Evolutionary conservation across 2,888 invertebrate species (phyloP), one percentile per base, ranked within the genome.

Genomic region (Tribolium freemani): DNA sequence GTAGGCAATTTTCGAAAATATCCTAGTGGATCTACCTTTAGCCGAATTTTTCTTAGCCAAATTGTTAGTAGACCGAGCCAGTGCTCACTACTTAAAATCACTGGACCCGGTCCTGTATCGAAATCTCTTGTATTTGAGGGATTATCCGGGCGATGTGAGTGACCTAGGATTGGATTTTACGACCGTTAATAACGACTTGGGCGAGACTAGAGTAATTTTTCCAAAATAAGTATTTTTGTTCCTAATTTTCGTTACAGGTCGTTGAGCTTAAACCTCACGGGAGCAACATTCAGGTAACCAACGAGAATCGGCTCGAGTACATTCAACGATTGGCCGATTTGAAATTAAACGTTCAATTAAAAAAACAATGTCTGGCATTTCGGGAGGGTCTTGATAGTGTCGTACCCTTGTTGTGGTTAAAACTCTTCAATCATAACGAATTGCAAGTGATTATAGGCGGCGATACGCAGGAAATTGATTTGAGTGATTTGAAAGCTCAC

Each of bases 391-490:
- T 99, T 68, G 93, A 94, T 57, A 95, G 96, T 78, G 96, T 99
- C 0, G 91, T 99, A 63, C 94, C 95, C 56, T 89, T 96, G 13
- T 93, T 96, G 77, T 99, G 98, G 97, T 88, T 99, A 77, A 92
- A 95, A 69, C 94, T 99, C 92, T 99, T 99, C 88, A 94, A 93
- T 81, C 91, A 96, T 81, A 93, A 95, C 76, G 99, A 99, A 87
- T 88, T 99, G 71, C 98, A 99, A 86, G 93, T 96, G 69, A 90
- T 99, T n/a, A 95, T 99, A 75, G 98, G 98, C 0, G 99, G 99
- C 0, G 96, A 97, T 0, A 95, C 94, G 81, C 94, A 95, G 76
- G 96, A 98, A 58, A 95, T 99, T 44, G 97, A 99, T 86, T 88
- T 99, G 51, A 92, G 92, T 11, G 99, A 99, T 86, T 88, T 99